Conservation (phyloP, 2,888 invertebrate genomes). For the Acanthococcus lagerstroemiae region DNA sequence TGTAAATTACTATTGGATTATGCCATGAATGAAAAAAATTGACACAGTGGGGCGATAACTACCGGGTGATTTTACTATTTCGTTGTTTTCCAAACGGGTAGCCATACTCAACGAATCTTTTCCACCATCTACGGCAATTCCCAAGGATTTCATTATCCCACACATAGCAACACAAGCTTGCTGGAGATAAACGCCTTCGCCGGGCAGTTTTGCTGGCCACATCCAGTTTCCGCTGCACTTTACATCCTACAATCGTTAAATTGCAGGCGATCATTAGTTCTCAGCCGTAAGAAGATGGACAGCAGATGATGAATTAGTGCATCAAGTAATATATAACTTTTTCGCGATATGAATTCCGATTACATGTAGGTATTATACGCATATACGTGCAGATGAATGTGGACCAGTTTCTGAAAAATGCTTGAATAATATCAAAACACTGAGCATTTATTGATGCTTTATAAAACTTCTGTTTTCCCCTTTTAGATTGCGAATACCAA, state of each 20-base stretch:
- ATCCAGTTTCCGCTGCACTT: slow-evolving; percentile 99
- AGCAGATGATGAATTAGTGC: no score
- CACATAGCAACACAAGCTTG: slow-evolving; percentile 85
- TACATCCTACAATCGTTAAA: slow-evolving; percentile 55
- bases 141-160: slow-evolving; percentile 65
- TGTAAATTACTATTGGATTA: background rate
- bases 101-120: slow-evolving; percentile 98
- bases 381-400: no score
- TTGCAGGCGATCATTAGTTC: background rate
- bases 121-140: slow-evolving; percentile 89
- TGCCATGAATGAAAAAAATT: no score
- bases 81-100: slow-evolving; percentile 61
- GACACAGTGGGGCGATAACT: background rate
- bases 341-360: no score
- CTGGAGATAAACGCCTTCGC: slow-evolving; percentile 79
- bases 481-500: no score
- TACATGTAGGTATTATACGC: no score
- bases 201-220: slow-evolving; percentile 95
- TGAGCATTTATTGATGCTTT: no score
- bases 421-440: no score
- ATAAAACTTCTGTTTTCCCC: no score
- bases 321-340: no score
- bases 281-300: background rate
- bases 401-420: no score
- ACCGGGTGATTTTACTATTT: slow-evolving; percentile 50